Evolutionary conservation across 2,888 invertebrate genomes (phyloP).

Genomic region (Halocaridina rubra): DNA sequence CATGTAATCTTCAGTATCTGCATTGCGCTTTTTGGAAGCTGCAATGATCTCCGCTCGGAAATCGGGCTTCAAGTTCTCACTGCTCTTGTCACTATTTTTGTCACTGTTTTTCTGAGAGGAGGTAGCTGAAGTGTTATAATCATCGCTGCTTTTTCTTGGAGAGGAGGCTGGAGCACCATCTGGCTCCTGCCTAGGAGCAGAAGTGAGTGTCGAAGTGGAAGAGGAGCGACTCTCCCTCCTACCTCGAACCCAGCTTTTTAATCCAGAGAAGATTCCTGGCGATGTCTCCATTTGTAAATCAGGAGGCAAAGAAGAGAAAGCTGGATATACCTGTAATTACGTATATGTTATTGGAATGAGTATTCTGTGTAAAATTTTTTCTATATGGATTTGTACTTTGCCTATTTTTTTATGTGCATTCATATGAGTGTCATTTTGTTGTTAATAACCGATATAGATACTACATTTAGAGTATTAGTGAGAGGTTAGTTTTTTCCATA

Average conservation of each 20-base stretch:
- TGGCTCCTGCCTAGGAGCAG: constrained; percentile 55
- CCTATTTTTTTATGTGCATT: no score
- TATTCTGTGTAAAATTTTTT: no score
- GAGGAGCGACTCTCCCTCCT: constrained; percentile 46
- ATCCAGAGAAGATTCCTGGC: constrained; percentile 42
- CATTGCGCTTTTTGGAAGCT: constrained; percentile 49
- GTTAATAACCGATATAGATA: no score
- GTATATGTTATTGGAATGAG: not conserved
- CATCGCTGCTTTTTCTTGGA: constrained; percentile 37
- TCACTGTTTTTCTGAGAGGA: constrained; percentile 21
- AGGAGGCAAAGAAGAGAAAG: constrained; percentile 50
- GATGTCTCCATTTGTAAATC: constrained; percentile 23
- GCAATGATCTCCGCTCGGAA: constrained; percentile 56
- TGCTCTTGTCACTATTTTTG: not conserved
- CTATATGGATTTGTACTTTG: no score
- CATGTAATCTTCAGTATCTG: constrained; percentile 2
- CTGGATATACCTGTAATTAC: not conserved
- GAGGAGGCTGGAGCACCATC: constrained; percentile 63
- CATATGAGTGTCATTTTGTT: no score
- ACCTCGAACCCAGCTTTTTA: constrained; percentile 50
- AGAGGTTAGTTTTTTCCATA: no score
- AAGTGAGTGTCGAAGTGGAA: constrained; percentile 38
- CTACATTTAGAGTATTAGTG: no score
- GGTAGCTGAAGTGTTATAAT: not conserved
- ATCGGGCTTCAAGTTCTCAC: constrained; percentile 7